These are phyloP conservation scores for Automeris io DNA, from an alignment of 2,888 invertebrate genomes.

Conservation along the genomic window DNA sequence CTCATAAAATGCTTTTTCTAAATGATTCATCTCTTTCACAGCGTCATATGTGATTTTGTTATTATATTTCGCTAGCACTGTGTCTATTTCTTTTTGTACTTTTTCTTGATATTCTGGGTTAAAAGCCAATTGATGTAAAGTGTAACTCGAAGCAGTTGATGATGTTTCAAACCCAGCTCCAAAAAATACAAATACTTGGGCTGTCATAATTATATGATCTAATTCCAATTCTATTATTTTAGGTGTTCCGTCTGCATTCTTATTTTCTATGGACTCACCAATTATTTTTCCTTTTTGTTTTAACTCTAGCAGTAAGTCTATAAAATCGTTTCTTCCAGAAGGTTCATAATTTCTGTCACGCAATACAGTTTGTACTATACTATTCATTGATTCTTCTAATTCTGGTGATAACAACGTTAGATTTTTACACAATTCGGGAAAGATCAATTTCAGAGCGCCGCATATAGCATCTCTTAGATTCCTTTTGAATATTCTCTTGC, in stretches of 20 bases:
- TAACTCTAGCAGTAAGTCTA: conserved; percentile 56
- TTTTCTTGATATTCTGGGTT: conserved; percentile 60
- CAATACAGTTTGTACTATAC: conserved; percentile 43
- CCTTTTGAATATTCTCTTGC: conserved; percentile 52
- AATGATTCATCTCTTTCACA: conserved; percentile 55
- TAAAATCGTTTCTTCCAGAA: conserved; percentile 58
- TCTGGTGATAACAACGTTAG: conserved; percentile 41
- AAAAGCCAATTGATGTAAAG: conserved; percentile 64
- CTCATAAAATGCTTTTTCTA: conserved; percentile 60
- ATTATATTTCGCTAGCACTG: conserved; percentile 43
- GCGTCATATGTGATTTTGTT: conserved; percentile 56
- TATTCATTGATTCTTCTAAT: conserved; percentile 40
- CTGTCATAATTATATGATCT: conserved; percentile 47
- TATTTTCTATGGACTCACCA: conserved; percentile 52
- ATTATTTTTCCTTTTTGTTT: conserved; percentile 51
- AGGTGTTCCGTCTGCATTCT: conserved; percentile 43
- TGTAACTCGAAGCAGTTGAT: conserved; percentile 64
- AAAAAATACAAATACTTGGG: conserved; percentile 65
- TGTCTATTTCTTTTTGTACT: conserved; percentile 59
- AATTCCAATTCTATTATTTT: conserved; percentile 48
- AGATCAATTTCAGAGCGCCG: conserved; percentile 44
- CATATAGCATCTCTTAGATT: conserved; percentile 37
- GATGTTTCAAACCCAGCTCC: conserved; percentile 75
- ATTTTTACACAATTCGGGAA: conserved; percentile 52
- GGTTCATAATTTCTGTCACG: conserved; percentile 48